Conservation (phyloP, 2,113 vertebrate species). For the Nyctereutes procyonoides region DNA sequence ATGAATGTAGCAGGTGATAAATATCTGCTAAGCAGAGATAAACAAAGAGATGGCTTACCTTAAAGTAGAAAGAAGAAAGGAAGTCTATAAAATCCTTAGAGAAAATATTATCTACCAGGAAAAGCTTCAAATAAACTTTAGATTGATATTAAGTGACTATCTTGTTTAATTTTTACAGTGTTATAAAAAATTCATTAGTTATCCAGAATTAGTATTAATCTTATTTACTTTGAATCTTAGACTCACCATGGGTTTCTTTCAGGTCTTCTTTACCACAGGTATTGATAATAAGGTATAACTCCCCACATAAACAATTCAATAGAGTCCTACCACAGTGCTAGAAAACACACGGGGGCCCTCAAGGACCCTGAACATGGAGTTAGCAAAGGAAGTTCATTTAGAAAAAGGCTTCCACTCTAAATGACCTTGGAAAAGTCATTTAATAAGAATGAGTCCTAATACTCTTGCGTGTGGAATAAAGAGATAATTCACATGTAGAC, state of each 20-base stretch:
- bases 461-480: neutral
- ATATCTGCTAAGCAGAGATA: neutral
- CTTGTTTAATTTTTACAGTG: neutral
- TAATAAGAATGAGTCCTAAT: neutral
- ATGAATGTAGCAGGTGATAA: neutral
- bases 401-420: neutral
- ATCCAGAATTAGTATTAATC: neutral
- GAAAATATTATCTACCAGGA: neutral
- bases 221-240: neutral
- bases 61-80: neutral
- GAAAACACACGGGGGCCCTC: neutral
- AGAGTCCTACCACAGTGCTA: neutral
- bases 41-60: neutral
- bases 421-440: neutral
- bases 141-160: neutral
- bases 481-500: neutral
- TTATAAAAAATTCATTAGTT: neutral
- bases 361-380: neutral
- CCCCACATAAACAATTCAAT: neutral
- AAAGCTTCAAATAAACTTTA: constrained; percentile 31
- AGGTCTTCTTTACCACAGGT: neutral
- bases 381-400: neutral
- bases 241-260: neutral
- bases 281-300: neutral
- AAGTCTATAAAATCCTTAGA: neutral